A percentile compares a stretch with the other conserved stretches of the same genome.
Conservation (phyloP, 2,797 vertebrate species). For the Poecile montanus region DNA sequence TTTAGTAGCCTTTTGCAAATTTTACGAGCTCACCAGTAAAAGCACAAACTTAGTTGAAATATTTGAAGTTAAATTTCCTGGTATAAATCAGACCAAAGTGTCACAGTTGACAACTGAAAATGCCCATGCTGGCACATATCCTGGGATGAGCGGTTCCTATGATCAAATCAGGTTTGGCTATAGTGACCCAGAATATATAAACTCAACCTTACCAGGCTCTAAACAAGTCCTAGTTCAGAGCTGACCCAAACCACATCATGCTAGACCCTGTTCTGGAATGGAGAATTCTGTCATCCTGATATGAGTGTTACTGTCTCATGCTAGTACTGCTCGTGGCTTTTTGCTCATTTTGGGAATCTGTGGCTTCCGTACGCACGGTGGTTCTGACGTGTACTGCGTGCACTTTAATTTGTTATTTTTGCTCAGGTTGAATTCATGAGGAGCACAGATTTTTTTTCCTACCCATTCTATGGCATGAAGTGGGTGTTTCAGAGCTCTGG, state of each 20-base stretch:
- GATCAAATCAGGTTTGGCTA: background rate
- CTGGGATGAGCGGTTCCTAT: background rate
- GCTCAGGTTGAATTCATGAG: background rate
- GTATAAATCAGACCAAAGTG: background rate
- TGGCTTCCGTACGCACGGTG: accelerated
- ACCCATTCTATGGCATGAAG: background rate
- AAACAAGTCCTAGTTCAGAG: background rate
- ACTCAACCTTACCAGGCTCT: background rate
- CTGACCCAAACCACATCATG: background rate
- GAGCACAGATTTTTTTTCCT: accelerated
- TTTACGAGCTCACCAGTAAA: background rate
- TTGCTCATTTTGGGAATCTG: background rate
- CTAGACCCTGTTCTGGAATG: background rate
- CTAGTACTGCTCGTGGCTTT: background rate
- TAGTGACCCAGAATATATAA: background rate
- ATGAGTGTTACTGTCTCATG: background rate
- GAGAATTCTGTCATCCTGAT: background rate
- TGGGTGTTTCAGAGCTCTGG: background rate
- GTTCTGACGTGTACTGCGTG: background rate
- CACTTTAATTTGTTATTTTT: background rate
- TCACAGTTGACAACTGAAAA: background rate
- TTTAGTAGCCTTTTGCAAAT: background rate
- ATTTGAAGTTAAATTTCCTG: background rate
- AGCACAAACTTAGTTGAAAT: background rate
- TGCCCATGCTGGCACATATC: background rate